Base-by-base conservation (phyloP, 1,140 invertebrate genomes). In the Lepidurus packardi region DNA sequence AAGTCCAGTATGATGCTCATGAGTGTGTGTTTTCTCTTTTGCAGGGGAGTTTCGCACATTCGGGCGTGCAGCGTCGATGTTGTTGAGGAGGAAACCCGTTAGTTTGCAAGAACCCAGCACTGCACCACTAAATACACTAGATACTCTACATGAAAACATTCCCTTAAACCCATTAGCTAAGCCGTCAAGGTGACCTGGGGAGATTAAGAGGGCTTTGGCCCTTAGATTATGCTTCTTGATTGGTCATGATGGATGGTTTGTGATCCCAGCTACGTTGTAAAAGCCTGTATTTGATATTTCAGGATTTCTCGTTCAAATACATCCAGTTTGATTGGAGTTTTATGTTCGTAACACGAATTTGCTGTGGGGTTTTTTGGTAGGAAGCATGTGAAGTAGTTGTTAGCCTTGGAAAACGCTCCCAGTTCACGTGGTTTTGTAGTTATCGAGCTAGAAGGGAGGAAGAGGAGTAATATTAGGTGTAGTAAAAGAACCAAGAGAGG, bases 1-100 rank as follows among this genome's bases (percentile, higher is more conserved):
- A 65, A 65, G 53, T 13, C 16, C 53, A 65, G 21, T 21, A 65
- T 65, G 21, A 65, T 65, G 2, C 34, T 34, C 34, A 34, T 34
- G 34, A 34, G 34, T 34, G 1, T 65, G 45, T 65, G 53, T 13
- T 65, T 65, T 65, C 16, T 21, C 53, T 65, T 65, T 65, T 65
- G 34, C 34, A 65, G 53, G 53, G 53, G 53, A n/a, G 53, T 65
- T 65, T 65, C 53, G 53, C 53, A 65, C 16, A 65, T 65, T 65
- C 53, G 53, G 53, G 21, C 21, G n/a, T 65, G 53, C 8, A 65
- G 13, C 53, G 53, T 65, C 16, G 53, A 65, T 21, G 53, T 65
- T 13, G 53, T 65, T 21, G 53, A 65, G 21, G 53, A 65, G 21
- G 53, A 65, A 65, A 65, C 16, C 53, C 53, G 13, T 8, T 65